Evolutionary conservation across 1,140 invertebrate genomes (phyloP).

Genomic region (Trichonephila clavipes): DNA sequence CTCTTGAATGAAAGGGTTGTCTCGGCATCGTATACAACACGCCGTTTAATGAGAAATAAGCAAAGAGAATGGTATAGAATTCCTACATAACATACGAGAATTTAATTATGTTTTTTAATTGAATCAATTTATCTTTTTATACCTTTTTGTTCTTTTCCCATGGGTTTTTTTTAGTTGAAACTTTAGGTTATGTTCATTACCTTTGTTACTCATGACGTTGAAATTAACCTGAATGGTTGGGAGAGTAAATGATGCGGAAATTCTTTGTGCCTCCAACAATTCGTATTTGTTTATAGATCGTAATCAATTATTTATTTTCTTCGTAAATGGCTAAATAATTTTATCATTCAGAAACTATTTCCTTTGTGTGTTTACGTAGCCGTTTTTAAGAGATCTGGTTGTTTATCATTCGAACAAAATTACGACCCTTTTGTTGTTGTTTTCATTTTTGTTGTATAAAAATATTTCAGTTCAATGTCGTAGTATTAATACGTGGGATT

Average conservation of each 20-base stretch:
- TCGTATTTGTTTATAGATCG: not conserved
- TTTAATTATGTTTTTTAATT: conserved; percentile 29
- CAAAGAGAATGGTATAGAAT: not conserved
- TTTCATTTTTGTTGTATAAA: no score
- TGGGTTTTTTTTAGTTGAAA: not conserved
- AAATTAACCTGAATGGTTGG: not conserved
- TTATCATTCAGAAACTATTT: not conserved
- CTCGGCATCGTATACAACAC: not conserved
- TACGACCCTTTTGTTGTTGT: no score
- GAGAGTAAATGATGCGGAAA: not conserved
- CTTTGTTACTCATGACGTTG: not conserved
- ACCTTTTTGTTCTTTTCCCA: not conserved
- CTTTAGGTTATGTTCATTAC: not conserved
- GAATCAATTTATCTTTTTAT: not conserved
- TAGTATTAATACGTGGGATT: no score
- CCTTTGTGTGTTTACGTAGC: no score
- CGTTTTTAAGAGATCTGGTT: no score
- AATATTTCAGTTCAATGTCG: no score
- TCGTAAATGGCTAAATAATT: not conserved
- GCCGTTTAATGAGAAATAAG: not conserved
- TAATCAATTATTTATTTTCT: not conserved
- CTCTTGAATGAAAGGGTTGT: not conserved
- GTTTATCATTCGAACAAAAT: no score
- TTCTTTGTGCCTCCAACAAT: not conserved
- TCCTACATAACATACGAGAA: not conserved